Base-by-base conservation (phyloP, 2,888 invertebrate genomes). In the Subacronicta megacephala region DNA sequence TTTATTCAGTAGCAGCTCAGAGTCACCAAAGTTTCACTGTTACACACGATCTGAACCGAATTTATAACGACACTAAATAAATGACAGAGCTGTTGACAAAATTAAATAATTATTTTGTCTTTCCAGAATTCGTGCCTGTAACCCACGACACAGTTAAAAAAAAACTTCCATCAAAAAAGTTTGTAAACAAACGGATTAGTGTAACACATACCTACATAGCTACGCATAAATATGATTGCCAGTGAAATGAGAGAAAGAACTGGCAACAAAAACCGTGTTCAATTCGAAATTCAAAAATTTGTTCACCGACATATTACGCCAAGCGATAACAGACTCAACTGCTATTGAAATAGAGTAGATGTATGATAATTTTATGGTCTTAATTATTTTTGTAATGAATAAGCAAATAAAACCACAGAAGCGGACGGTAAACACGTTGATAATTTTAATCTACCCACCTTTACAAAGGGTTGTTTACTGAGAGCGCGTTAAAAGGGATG, bases 401-500 rank as follows among this genome's bases (percentile, higher is more conserved):
- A 75, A 74, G 69, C 76, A 80, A 81, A 81, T 81, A 80, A 78
- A 82, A 84, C 75, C 79, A 61, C 80, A 65, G 62, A 73, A 72
- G 71, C 71, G 73, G 75, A 72, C 66, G 70, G 77, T 59, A 75
- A 83, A 83, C 78, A 83, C 72, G 85, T 81, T 84, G 82, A 85
- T 85, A 86, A 87, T 84, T 86, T 85, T 84, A 87, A 87, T 85
- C 81, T 80, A 77, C 81, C 75, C 68, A 78, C 77, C 79, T 77
- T 64, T 59, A 69, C 72, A 75, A 85, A 83, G 81, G 83, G 67
- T 63, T 81, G 82, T 84, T 85, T 82, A 72, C 80, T 67, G 70
- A 75, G 72, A 75, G 74, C 62, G 68, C 79, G 80, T 73, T 84
- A 85, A 88, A 87, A 86, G 83, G 87, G 87, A 81, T 83, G 81